Base-by-base conservation (phyloP, 2,888 invertebrate genomes). In the Oscheius onirici region DNA sequence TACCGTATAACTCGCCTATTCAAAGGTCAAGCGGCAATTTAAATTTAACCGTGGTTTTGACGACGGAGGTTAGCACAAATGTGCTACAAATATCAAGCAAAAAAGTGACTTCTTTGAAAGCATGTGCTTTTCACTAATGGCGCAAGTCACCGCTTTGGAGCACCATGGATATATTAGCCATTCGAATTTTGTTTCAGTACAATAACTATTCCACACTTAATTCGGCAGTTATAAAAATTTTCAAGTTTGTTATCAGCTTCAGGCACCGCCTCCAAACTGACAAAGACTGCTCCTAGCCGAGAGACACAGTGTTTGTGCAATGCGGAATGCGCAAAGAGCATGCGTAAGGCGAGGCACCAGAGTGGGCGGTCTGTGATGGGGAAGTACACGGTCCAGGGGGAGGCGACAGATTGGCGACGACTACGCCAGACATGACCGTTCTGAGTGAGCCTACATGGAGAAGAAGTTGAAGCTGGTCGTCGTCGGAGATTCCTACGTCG, bases 401-500 rank as follows among this genome's bases (percentile, higher is more conserved):
- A 61, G 61, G 20, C 44, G 44, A 34, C 63, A 63, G 63, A 63
- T 46, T 49, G 63, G 49, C 46, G 63, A 63, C 34, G 46, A 63
- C 49, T 49, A 17, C 60, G 60, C 60, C 43, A 49, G 63, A 63
- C 63, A 63, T 63, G 61, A 61, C 61, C 63, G 63, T 63, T 17
- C 49, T 13, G 26, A 28, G 15, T n/a, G 54, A 24, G 66, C 54
- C 28, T 49, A 44, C 44, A 82, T 79, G 81, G 81, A 83, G 73
- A 81, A 78, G 65, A 78, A 77, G 60, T 69, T 95, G 84, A 95
- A 95, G 91, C 95, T 95, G 90, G 95, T 95, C 84, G 91, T 95
- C 84, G 93, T 95, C 79, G 95, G 95, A 77, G 95, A 95, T 88
- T 94, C 94, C 75, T 94, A 93, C 74, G 93, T 95, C 81, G 95